Conservation (phyloP, 2,797 vertebrate species). For the Uromys caudimaculatus region DNA sequence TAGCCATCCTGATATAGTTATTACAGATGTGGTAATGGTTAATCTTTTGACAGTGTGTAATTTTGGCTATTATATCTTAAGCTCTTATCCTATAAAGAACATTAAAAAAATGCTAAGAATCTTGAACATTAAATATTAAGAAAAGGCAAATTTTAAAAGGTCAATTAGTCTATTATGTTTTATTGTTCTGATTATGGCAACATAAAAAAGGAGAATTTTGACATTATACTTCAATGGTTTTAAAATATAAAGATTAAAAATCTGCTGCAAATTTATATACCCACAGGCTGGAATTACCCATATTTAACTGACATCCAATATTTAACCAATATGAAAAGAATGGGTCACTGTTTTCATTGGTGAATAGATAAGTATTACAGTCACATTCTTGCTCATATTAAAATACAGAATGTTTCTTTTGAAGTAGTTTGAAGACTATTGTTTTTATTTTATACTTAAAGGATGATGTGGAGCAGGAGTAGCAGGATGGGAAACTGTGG, state of each 20-base stretch:
- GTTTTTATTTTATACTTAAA: background rate
- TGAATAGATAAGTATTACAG: background rate
- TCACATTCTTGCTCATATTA: background rate
- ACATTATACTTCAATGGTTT: background rate
- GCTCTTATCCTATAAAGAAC: constrained; percentile 47
- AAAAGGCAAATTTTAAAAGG: constrained; percentile 15
- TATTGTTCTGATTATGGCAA: background rate
- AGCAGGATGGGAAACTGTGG: background rate
- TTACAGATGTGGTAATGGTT: background rate
- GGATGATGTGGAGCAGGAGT: background rate
- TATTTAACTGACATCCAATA: constrained; percentile 16
- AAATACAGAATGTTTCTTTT: background rate
- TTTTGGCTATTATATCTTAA: constrained; percentile 17
- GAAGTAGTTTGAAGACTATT: background rate
- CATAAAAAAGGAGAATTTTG: constrained; percentile 37
- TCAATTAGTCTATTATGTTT: background rate
- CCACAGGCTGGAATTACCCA: background rate
- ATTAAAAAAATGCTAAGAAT: background rate
- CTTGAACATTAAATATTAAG: constrained; percentile 10
- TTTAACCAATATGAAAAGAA: background rate
- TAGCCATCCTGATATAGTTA: constrained; percentile 34
- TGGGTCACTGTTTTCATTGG: background rate
- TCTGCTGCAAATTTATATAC: background rate
- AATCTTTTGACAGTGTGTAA: constrained; percentile 67
- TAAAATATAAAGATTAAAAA: constrained; percentile 49